Percentiles rank a stretch among this genome's conserved stretches.
Conservation (phyloP, 2,888 invertebrate species). For the Scrobipalpa atriplicella region DNA sequence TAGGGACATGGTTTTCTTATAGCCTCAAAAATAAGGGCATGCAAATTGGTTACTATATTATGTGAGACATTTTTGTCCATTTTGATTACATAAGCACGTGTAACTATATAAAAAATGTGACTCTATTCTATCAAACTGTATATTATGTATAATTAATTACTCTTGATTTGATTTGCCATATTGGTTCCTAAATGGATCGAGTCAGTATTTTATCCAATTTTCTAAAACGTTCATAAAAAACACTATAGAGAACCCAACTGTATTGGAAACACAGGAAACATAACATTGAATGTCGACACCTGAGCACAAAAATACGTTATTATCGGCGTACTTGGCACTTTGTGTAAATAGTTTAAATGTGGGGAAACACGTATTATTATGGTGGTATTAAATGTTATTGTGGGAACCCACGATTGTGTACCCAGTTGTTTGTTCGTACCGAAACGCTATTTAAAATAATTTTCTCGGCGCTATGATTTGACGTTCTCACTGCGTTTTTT, state of each 20-base stretch:
- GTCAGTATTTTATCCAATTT: too few species aligned
- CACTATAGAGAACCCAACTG: background rate
- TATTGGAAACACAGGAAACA: conserved; percentile 12
- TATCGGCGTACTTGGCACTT: conserved; percentile 4
- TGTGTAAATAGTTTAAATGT: conserved; percentile 19
- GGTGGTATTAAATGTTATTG: conserved; percentile 15
- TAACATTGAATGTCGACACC: background rate
- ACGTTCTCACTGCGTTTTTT: background rate
- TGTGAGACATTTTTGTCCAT: too few species aligned
- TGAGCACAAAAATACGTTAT: conserved; percentile 14
- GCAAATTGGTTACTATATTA: too few species aligned
- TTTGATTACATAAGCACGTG: too few species aligned
- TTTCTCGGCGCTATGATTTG: background rate
- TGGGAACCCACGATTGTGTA: conserved; percentile 13
- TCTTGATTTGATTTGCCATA: too few species aligned
- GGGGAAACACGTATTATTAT: conserved; percentile 16
- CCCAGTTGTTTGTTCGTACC: conserved; percentile 12
- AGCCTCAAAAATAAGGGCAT: too few species aligned
- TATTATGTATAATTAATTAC: too few species aligned
- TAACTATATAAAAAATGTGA: too few species aligned
- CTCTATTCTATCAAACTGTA: too few species aligned
- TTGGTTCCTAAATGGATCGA: too few species aligned
- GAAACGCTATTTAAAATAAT: background rate
- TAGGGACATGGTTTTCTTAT: too few species aligned
- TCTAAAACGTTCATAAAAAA: background rate